These are phyloP conservation scores for Drosophila putrida DNA, from an alignment of 2,888 invertebrate species.

Conservation along the genomic window DNA sequence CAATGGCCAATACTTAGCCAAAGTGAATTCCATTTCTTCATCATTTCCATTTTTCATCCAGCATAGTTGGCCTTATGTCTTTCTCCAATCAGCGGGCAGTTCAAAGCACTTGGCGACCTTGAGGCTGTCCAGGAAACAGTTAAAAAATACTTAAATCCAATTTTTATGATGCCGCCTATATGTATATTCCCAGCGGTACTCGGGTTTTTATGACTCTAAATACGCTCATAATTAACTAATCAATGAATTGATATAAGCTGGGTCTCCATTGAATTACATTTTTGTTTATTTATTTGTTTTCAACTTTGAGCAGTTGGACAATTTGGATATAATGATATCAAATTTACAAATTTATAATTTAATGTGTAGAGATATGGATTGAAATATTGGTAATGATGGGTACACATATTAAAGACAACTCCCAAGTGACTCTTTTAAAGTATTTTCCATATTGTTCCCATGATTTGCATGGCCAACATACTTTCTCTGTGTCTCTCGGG, in stretches of 20 bases:
- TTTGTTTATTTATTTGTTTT: no score
- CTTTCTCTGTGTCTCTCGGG: slow-evolving; percentile 8
- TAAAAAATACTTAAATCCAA: slow-evolving; percentile 23
- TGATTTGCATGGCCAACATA: slow-evolving; percentile 31
- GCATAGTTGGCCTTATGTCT: slow-evolving; percentile 22
- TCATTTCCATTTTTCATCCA: slow-evolving; percentile 3
- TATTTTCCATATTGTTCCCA: slow-evolving; percentile 53
- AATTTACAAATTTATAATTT: no score
- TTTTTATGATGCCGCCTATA: slow-evolving; percentile 61
- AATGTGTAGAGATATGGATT: no score
- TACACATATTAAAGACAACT: slow-evolving; percentile 34
- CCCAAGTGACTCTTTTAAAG: slow-evolving; percentile 44
- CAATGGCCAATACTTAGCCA: slow-evolving; percentile 9
- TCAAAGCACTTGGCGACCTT: slow-evolving; percentile 56
- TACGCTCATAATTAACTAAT: slow-evolving; percentile 11
- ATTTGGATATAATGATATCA: no score
- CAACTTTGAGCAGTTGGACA: no score
- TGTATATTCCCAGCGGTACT: slow-evolving; percentile 27
- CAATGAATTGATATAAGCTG: slow-evolving; percentile 17
- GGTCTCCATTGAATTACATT: not conserved
- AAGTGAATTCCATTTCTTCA: slow-evolving; percentile 7
- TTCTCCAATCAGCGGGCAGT: slow-evolving; percentile 10
- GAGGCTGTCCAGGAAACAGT: slow-evolving; percentile 37
- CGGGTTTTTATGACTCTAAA: slow-evolving; percentile 15
- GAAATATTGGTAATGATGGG: slow-evolving; percentile 6